phyloP scores from a whole-genome alignment of 2,797 vertebrate species.

The Pseudomugil gertrudae region DNA sequence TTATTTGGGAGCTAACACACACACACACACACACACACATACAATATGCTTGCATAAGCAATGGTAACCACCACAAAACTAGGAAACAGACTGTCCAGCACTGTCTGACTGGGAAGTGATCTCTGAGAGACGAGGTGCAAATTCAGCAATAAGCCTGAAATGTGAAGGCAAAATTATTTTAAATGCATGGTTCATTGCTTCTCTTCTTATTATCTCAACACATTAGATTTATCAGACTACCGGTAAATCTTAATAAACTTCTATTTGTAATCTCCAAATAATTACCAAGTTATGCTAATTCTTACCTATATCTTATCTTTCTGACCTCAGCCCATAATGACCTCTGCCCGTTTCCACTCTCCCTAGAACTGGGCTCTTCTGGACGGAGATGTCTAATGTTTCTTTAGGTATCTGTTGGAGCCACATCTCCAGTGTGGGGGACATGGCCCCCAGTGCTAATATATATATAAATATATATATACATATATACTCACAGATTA shows the following conservation, averaged over 20 bases:
- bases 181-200: not conserved
- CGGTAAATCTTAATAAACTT: not conserved
- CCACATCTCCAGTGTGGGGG: too few species aligned
- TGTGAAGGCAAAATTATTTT: not conserved
- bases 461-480: too few species aligned
- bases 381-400: too few species aligned
- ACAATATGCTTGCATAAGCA: slow-evolving; percentile 51
- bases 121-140: slow-evolving; percentile 11
- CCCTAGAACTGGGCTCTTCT: too few species aligned
- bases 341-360: slow-evolving; percentile 32
- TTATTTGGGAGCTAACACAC: slow-evolving; percentile 9
- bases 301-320: too few species aligned
- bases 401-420: too few species aligned
- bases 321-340: slow-evolving; percentile 9
- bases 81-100: slow-evolving; percentile 49
- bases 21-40: not conserved
- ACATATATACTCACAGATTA: slow-evolving; percentile 39
- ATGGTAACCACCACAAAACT: slow-evolving; percentile 43
- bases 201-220: not conserved
- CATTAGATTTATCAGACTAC: not conserved
- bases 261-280: not conserved
- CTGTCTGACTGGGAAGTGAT: slow-evolving; percentile 53
- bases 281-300: slow-evolving; percentile 4
- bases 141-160: slow-evolving; percentile 24
- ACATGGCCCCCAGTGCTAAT: too few species aligned